Evolutionary conservation across 2,113 vertebrate species (phyloP), one percentile per base, ranked within the genome.

Genomic region (Colinus virginianus): DNA sequence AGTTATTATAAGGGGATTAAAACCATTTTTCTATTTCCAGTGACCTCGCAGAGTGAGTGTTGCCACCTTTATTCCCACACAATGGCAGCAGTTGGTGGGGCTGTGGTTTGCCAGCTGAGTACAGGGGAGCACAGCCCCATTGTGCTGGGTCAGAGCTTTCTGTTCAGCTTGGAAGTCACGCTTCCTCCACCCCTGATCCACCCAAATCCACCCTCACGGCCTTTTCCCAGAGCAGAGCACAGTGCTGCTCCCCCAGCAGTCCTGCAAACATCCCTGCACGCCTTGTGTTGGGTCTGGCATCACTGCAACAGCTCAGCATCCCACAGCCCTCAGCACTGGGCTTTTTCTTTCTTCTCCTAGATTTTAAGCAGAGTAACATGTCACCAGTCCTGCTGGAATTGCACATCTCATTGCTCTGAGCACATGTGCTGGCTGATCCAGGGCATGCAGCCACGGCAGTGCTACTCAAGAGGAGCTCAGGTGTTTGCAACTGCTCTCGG

Each of bases 11-110:
- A 91, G 93, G 90, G 96, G 96, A 97, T 97, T 98, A 96, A 94
- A 93, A 68, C 71, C 80, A 94, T 98, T 97, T 97, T 97, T 97
- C 96, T 97, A 81, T 95, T 96, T 94, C 92, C 78, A 96, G 96
- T 94, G 94, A 92, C 70, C 66, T 94, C 96, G 93, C 94, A 81
- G 88, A 40, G 90, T 53, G 63, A 92, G 76, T 66, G 89, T 95
- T 95, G 96, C 94, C 49, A 40, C 95, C 95, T 96, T 96, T 94
- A 96, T 97, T 97, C 96, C 46, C 74, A 48, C 90, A 97, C 97
- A 96, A 95, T 93, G 86, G 90, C 94, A 30, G 78, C 90, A 6
- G 7, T 88, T 62, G 91, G 77, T 7, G 3, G 80, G 67, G 86
- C 40, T 86, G 28, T 13, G 26, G 83, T 82, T 49, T 88, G 86